Percentiles rank a stretch among this genome's conserved stretches.
phyloP scores from a whole-genome alignment of 2,113 vertebrate species.

The Embiotoca jacksoni region DNA sequence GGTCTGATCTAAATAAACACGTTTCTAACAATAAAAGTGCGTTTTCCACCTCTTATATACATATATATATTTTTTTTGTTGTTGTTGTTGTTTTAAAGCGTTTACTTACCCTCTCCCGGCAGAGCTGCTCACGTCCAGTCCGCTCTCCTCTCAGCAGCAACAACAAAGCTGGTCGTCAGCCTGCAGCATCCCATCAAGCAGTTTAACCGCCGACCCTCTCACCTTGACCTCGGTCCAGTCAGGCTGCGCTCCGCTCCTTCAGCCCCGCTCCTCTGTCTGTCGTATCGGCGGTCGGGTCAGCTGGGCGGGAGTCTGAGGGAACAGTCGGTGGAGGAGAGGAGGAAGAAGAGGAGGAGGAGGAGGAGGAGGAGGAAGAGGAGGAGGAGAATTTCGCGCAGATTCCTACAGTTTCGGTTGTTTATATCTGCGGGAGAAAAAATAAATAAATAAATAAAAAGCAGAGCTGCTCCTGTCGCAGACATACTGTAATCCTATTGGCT shows the following conservation, averaged over 20 bases:
- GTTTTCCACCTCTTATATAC: no score
- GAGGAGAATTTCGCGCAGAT: neutral
- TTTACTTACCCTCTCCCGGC: constrained; percentile 45
- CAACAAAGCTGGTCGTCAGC: constrained; percentile 1
- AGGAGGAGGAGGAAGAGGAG: neutral
- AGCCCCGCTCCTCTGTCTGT: neutral
- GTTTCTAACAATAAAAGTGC: no score
- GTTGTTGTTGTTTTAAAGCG: neutral
- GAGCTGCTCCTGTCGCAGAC: neutral
- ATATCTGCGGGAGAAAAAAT: neutral
- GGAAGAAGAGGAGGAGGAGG: no score
- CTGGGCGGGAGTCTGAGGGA: neutral
- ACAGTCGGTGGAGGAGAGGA: no score
- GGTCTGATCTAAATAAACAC: no score
- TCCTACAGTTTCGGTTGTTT: constrained; percentile 12
- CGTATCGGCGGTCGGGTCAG: neutral
- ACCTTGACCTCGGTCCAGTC: constrained; percentile 22
- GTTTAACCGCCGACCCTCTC: neutral
- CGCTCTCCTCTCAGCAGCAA: constrained; percentile 4
- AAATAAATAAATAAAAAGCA: neutral
- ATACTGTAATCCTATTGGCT: constrained; percentile 11
- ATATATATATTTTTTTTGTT: no score
- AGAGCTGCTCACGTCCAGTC: constrained; percentile 3
- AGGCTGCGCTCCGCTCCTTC: neutral
- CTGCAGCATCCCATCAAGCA: constrained; percentile 11